Base-by-base conservation (phyloP, 2,113 vertebrate species). In the Sardina pilchardus region DNA sequence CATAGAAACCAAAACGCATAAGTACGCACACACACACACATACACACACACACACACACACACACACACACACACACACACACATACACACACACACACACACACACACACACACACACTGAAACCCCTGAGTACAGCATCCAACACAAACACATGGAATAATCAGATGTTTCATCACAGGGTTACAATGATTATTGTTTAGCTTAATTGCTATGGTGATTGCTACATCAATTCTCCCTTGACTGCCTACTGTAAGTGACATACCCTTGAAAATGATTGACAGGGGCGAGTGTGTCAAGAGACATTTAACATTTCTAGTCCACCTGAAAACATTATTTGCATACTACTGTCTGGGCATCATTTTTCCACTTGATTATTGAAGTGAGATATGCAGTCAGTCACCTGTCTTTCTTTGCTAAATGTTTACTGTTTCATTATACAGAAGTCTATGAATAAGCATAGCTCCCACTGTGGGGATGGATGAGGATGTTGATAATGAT, bases 91-190 rank as follows among this genome's bases (percentile, higher is more conserved):
- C 53, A 59, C 53, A 24, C 2, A 42, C n/a, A 4, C 39, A 42
- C 21, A 45, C 50, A 84, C 83, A 24, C 42, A 67, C 75, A 84
- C 34, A 6, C 82, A 90, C 81, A 81, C 87, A 83, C 67, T 85
- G 81, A 59, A n/a, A 19, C 21, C 53, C 21, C 21, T 59, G 21
- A 59, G 53, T 24, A 19, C 19, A 59, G 50, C 0, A 14, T 14
- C 4, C 19, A 24, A 19, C 53, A 59, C 53, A 24, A 42, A 42
- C n/a, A 4, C 39, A 42, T 42, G 39, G 53, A 24, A 59, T 59
- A 59, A 59, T 59, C 19, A 59, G 53, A 59, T 24, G 21, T 21
- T 59, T 7, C 53, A 59, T 59, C 53, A 59, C 53, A 59, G 19
- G 53, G 53, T 59, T 24, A 59, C 53, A 59, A 21, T 24, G 53